A percentile compares a stretch with the other conserved stretches of the same genome.
These are phyloP conservation scores for Hyaena hyaena DNA, from an alignment of 2,113 vertebrate species.

Conservation along the genomic window DNA sequence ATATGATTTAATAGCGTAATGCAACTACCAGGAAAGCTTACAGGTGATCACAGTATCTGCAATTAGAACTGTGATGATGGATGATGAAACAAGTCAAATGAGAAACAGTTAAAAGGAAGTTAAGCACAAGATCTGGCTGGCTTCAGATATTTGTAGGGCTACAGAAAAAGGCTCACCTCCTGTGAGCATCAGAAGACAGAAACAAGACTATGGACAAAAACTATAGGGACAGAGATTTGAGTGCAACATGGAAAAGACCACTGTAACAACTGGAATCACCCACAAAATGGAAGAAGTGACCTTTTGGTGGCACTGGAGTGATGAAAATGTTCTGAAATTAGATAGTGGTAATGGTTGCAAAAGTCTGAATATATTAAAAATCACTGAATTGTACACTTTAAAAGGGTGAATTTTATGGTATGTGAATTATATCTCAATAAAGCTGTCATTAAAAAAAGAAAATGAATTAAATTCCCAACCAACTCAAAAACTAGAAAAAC, in stretches of 20 bases:
- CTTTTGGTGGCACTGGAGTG: neutral
- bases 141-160: neutral
- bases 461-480: neutral
- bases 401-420: neutral
- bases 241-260: neutral
- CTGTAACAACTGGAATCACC: neutral
- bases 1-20: neutral
- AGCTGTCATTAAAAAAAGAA: neutral
- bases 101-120: neutral
- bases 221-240: neutral
- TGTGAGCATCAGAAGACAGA: constrained; percentile 17
- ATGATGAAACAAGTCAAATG: neutral
- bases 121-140: neutral
- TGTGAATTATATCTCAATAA: neutral
- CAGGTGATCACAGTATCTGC: neutral
- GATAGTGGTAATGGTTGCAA: neutral
- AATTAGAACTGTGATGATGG: neutral
- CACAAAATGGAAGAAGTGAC: neutral
- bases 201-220: neutral
- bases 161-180: neutral
- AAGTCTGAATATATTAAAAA: neutral
- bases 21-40: neutral
- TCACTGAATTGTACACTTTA: neutral
- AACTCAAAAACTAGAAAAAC: neutral
- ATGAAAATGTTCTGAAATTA: neutral